Evolutionary conservation across 2,113 vertebrate species (phyloP).

Genomic region (Chaenogobius annularis): DNA sequence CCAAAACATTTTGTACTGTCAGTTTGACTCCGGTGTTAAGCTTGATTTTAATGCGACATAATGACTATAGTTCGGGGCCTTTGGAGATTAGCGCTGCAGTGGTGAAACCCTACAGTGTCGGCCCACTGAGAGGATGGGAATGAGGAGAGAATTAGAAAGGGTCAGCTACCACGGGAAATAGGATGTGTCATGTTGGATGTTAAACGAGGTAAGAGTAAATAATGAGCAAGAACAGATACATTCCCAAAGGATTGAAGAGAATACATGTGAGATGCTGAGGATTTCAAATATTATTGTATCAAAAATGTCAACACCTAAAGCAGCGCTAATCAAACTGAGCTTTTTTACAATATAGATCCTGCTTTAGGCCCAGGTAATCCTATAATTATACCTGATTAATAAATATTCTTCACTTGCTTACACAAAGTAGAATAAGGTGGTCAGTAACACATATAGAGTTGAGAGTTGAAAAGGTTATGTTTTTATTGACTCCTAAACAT

Average conservation of each 20-base stretch:
- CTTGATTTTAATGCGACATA: slow-evolving; percentile 72
- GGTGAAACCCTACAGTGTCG: slow-evolving; percentile 31
- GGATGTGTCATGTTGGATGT: neutral
- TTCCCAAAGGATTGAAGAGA: neutral
- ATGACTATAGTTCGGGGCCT: slow-evolving; percentile 52
- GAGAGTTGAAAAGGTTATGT: too few relatives aligned
- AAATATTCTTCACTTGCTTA: neutral
- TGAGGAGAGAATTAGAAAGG: slow-evolving; percentile 3
- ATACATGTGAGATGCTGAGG: neutral
- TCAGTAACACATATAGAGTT: too few relatives aligned
- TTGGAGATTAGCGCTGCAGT: slow-evolving; percentile 65
- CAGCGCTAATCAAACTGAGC: neutral
- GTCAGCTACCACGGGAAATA: neutral
- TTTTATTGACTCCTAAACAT: too few relatives aligned
- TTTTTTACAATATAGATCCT: neutral
- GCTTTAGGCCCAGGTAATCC: neutral
- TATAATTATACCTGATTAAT: neutral
- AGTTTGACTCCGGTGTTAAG: slow-evolving; percentile 18
- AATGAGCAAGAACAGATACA: neutral
- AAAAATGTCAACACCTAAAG: neutral
- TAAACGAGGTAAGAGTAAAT: neutral
- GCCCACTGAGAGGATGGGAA: slow-evolving; percentile 35
- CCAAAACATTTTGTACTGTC: slow-evolving; percentile 14
- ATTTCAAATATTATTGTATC: neutral
- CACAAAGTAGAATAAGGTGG: neutral